These are phyloP conservation scores for Paragorgia papillata DNA, from an alignment of 92 coral and sea anemone genomes.

Conservation along the genomic window DNA sequence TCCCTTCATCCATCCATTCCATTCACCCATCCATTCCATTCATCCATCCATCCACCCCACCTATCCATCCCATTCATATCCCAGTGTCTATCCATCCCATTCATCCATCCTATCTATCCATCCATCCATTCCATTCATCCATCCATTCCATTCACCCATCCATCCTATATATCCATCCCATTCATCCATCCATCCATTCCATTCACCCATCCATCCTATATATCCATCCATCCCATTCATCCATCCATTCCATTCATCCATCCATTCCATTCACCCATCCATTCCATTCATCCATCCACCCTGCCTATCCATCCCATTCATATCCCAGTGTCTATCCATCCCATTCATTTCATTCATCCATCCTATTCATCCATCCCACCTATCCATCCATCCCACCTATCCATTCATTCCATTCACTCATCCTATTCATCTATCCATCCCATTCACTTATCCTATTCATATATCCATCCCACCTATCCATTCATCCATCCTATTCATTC, in stretches of 20 bases:
- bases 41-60: too few relatives aligned
- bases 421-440: neutral
- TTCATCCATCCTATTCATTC: neutral
- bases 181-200: neutral
- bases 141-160: too few relatives aligned
- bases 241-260: neutral
- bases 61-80: neutral
- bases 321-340: neutral
- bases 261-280: too few relatives aligned
- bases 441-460: neutral
- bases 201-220: too few relatives aligned
- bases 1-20: too few relatives aligned
- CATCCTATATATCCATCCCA: too few relatives aligned
- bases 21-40: too few relatives aligned
- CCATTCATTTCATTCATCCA: neutral
- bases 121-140: too few relatives aligned
- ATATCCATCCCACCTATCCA: neutral
- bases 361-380: too few relatives aligned
- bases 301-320: neutral
- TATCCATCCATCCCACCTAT: too few relatives aligned
- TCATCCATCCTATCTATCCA: too few relatives aligned
- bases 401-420: neutral
- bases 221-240: too few relatives aligned
- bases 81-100: neutral
- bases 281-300: neutral